Percentiles rank a stretch among this genome's conserved stretches.
These are phyloP conservation scores for Tetraneura akinire DNA, from an alignment of 1,140 invertebrate species.

Conservation along the genomic window DNA sequence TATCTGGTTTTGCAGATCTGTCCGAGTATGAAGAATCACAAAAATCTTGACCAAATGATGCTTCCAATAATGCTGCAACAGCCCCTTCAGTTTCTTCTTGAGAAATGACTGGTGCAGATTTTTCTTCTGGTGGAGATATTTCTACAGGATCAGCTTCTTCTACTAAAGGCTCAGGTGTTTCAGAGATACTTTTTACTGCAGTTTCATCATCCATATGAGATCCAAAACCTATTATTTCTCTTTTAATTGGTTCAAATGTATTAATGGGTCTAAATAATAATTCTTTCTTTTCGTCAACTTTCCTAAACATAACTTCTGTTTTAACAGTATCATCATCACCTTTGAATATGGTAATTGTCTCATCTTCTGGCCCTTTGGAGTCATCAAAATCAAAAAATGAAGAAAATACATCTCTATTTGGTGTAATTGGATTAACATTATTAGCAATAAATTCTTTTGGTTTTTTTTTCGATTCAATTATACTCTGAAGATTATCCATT, in stretches of 20 bases:
- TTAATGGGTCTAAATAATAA: slow-evolving; percentile 52
- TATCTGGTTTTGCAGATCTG: slow-evolving; percentile 81
- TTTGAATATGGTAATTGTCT: slow-evolving; percentile 46
- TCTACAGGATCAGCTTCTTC: slow-evolving; percentile 40
- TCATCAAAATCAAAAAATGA: slow-evolving; percentile 47
- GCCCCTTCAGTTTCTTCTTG: slow-evolving; percentile 92
- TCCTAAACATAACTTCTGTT: slow-evolving; percentile 42
- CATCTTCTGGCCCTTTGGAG: slow-evolving; percentile 43
- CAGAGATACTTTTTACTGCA: slow-evolving; percentile 52
- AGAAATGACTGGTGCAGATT: slow-evolving; percentile 79
- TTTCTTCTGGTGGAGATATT: slow-evolving; percentile 66
- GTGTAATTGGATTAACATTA: slow-evolving; percentile 24
- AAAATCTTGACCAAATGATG: slow-evolving; percentile 72
- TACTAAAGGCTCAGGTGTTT: slow-evolving; percentile 5
- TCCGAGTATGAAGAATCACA: slow-evolving; percentile 64
- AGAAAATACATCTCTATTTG: slow-evolving; percentile 37
- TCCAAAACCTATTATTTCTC: slow-evolving; percentile 72
- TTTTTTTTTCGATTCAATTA: slow-evolving; percentile 39
- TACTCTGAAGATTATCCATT: slow-evolving; percentile 47
- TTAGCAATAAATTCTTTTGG: slow-evolving; percentile 39
- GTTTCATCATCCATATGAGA: slow-evolving; percentile 58
- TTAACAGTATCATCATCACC: slow-evolving; percentile 35
- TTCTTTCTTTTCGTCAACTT: slow-evolving; percentile 39
- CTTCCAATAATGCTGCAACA: slow-evolving; percentile 80
- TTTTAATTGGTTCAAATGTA: slow-evolving; percentile 58